phyloP scores from a whole-genome alignment of 1,140 invertebrate genomes.

The Sitodiplosis mosellana region DNA sequence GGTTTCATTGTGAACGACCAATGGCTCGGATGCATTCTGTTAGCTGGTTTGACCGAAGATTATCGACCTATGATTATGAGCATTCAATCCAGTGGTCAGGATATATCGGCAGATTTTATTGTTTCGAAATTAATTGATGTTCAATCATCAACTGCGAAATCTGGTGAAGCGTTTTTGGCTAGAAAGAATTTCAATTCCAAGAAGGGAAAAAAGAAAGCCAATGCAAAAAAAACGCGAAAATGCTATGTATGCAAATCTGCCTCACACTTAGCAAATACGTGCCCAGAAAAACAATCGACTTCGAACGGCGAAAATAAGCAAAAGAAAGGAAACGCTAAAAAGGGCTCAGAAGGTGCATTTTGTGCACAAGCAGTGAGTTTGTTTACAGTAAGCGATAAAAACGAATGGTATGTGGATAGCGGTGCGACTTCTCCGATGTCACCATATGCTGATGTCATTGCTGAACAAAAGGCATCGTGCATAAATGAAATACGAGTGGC shows the following conservation, averaged over 20 bases:
- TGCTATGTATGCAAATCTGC: neutral
- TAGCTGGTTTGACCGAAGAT: conserved; percentile 18
- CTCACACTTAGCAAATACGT: neutral
- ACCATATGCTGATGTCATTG: no score
- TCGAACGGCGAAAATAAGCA: no score
- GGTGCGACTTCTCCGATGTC: no score
- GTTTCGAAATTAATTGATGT: neutral
- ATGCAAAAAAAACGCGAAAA: neutral
- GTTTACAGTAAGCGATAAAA: no score
- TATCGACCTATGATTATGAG: conserved; percentile 21
- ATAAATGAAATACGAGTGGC: no score
- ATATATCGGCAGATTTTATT: neutral
- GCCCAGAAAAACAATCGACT: neutral
- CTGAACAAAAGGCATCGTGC: no score
- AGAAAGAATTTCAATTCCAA: neutral
- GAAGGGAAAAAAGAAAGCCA: neutral
- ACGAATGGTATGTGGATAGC: no score
- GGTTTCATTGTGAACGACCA: conserved; percentile 12
- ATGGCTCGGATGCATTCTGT: conserved; percentile 17
- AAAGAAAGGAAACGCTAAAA: neutral
- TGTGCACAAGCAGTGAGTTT: neutral
- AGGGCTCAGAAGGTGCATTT: neutral
- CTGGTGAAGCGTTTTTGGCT: neutral
- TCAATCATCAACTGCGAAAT: neutral
- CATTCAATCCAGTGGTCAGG: neutral